Conservation (phyloP, 2,113 vertebrate genomes). For the Otocyon megalotis region DNA sequence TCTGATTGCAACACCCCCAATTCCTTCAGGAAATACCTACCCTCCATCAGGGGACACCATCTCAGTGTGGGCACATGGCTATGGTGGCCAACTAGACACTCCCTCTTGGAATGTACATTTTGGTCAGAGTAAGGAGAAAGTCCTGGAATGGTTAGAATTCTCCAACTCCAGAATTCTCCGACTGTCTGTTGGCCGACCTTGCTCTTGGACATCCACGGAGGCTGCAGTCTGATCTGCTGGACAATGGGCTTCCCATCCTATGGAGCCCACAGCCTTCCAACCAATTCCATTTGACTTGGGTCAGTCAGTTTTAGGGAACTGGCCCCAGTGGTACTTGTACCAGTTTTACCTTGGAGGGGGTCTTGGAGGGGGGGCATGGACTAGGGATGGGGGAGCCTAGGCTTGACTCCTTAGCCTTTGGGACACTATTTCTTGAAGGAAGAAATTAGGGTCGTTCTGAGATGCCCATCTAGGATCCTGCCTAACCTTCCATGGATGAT, state of each 20-base stretch:
- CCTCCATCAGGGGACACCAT: not conserved
- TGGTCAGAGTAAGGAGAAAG: not conserved
- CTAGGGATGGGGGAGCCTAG: too few relatives aligned
- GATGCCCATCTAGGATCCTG: not conserved
- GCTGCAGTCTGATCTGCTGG: not conserved
- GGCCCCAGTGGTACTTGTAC: not conserved
- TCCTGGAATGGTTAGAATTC: not conserved
- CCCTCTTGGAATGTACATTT: not conserved
- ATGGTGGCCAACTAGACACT: not conserved
- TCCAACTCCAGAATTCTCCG: not conserved
- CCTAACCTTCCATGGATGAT: not conserved
- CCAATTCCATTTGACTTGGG: not conserved
- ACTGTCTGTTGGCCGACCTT: not conserved
- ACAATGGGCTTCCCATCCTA: not conserved
- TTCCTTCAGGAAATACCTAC: not conserved
- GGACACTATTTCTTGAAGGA: not conserved
- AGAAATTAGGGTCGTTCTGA: not conserved
- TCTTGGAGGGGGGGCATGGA: not conserved
- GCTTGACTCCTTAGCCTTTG: not conserved
- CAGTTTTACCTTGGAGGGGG: not conserved
- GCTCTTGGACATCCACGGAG: not conserved
- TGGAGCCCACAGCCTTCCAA: not conserved
- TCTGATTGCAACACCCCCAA: too few relatives aligned
- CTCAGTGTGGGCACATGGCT: not conserved
- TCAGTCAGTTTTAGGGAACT: not conserved